Percentiles rank a stretch among this genome's conserved stretches.
phyloP scores from a whole-genome alignment of 1,140 invertebrate species.

The Trichonephila clavata region DNA sequence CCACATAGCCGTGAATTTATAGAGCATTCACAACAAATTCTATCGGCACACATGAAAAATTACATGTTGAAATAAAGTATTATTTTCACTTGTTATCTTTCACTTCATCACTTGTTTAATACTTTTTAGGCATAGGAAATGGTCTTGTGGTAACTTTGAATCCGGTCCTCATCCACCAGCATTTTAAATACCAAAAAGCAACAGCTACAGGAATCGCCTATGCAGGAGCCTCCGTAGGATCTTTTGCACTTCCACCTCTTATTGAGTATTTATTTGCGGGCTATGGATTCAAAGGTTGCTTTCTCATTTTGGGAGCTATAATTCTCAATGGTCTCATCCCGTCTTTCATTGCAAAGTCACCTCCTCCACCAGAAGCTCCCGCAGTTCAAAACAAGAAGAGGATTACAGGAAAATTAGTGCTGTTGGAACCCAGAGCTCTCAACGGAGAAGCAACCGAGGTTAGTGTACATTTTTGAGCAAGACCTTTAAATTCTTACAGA shows the following conservation, averaged over 20 bases:
- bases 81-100: too few species aligned
- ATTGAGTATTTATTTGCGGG: slow-evolving; percentile 79
- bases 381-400: slow-evolving; percentile 14
- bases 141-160: slow-evolving; percentile 80
- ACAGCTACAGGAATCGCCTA: slow-evolving; percentile 80
- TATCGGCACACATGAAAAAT: too few species aligned
- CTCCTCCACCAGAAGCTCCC: background rate
- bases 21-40: too few species aligned
- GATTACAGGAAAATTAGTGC: slow-evolving; percentile 44
- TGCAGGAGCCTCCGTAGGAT: slow-evolving; percentile 80
- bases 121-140: slow-evolving; percentile 79
- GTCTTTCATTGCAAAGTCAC: slow-evolving; percentile 81
- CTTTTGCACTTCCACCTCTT: slow-evolving; percentile 80
- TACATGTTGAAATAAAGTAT: too few species aligned
- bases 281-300: slow-evolving; percentile 75
- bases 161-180: slow-evolving; percentile 79
- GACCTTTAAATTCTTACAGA: too few species aligned
- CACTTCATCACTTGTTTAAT: too few species aligned
- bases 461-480: background rate
- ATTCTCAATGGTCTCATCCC: slow-evolving; percentile 72
- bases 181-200: slow-evolving; percentile 80
- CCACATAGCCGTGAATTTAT: too few species aligned
- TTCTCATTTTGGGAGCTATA: slow-evolving; percentile 76
- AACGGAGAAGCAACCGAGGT: slow-evolving; percentile 46
- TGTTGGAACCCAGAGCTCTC: slow-evolving; percentile 33